Evolutionary conservation across 2,888 invertebrate genomes (phyloP).

Genomic region (Dione juno): DNA sequence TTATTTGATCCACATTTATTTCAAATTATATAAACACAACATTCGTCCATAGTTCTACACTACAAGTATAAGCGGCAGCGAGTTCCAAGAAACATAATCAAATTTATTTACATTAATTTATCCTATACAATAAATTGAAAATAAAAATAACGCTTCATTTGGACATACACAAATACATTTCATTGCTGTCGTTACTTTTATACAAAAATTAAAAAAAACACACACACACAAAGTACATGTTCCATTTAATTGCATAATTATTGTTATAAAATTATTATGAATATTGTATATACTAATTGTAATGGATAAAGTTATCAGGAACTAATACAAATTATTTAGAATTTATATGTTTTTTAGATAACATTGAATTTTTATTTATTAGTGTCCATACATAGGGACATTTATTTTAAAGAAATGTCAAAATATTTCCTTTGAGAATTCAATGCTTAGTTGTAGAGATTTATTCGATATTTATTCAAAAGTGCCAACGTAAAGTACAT

Average conservation of each 20-base stretch:
- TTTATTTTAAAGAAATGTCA: no score
- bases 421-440: no score
- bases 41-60: background rate
- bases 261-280: background rate
- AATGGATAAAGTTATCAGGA: conserved; percentile 6
- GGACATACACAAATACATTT: background rate
- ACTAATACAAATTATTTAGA: background rate
- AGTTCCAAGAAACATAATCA: background rate
- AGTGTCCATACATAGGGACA: no score
- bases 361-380: no score
- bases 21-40: conserved; percentile 18
- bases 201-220: background rate
- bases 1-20: conserved; percentile 17
- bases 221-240: background rate
- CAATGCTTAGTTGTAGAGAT: no score
- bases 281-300: background rate
- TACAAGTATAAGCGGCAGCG: conserved; percentile 17
- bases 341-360: no score
- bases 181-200: background rate
- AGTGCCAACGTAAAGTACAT: no score
- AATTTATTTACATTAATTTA: conserved; percentile 14
- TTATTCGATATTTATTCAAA: no score
- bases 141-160: background rate
- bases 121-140: background rate
- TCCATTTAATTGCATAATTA: background rate